A percentile compares a stretch with the other conserved stretches of the same genome.
These are phyloP conservation scores for Forpus xanthops DNA, from an alignment of 2,797 vertebrate genomes.

Conservation along the genomic window DNA sequence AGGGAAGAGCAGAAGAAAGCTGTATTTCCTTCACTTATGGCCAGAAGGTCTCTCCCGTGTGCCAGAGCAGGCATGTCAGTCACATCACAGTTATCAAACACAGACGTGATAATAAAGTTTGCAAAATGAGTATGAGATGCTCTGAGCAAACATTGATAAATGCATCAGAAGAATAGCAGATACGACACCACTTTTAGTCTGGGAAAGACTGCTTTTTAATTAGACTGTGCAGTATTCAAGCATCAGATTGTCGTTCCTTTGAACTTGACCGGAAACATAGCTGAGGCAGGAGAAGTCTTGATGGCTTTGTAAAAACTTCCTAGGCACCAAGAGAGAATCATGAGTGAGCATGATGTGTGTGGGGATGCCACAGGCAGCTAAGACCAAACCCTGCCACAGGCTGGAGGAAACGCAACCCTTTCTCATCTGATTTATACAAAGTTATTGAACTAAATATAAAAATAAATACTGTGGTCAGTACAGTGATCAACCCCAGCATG, in stretches of 20 bases:
- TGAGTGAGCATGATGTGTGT: not conserved
- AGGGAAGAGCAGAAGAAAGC: not conserved
- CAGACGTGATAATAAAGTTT: not conserved
- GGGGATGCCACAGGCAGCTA: not conserved
- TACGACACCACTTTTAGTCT: not conserved
- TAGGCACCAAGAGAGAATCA: not conserved
- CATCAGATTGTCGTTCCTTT: not conserved
- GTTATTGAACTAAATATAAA: not conserved
- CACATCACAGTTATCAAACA: not conserved
- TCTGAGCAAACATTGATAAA: not conserved
- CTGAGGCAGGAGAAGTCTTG: not conserved
- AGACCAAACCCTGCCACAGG: not conserved
- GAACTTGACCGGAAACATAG: not conserved
- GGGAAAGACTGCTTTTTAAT: not conserved
- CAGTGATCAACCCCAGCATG: accelerated
- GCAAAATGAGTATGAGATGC: not conserved
- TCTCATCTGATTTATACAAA: not conserved
- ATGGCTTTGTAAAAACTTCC: not conserved
- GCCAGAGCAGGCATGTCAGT: not conserved
- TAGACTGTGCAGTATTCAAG: not conserved
- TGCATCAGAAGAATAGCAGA: not conserved
- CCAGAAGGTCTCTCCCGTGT: not conserved
- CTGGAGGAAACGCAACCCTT: not conserved
- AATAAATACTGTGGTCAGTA: not conserved
- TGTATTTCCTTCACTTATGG: not conserved